Evolutionary conservation across 1,140 invertebrate species (phyloP).

Genomic region (Drosophila tropicalis): DNA sequence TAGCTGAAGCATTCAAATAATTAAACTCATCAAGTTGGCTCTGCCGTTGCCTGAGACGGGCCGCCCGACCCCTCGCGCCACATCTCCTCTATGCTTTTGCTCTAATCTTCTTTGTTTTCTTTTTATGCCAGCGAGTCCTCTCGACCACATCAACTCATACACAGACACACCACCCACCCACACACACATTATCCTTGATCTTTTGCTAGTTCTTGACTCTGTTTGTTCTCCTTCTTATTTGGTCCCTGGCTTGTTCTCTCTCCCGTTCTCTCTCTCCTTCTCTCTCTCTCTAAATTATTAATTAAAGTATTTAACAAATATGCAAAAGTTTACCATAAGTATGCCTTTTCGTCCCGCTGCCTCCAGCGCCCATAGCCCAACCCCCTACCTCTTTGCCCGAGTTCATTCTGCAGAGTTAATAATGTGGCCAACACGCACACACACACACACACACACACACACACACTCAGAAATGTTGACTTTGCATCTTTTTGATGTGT

Average conservation of each 20-base stretch:
- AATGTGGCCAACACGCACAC: slow-evolving; percentile 58
- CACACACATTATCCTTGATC: slow-evolving; percentile 71
- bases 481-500: slow-evolving; percentile 76
- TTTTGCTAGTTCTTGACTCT: slow-evolving; percentile 79
- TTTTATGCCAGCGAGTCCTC: slow-evolving; percentile 62
- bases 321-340: slow-evolving; percentile 68
- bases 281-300: slow-evolving; percentile 68
- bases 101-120: slow-evolving; percentile 76
- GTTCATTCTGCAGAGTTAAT: slow-evolving; percentile 76
- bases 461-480: slow-evolving; percentile 44
- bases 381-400: slow-evolving; percentile 23
- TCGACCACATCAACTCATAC: slow-evolving; percentile 29
- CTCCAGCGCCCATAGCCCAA: slow-evolving; percentile 14
- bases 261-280: slow-evolving; percentile 1
- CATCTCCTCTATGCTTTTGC: slow-evolving; percentile 46
- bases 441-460: slow-evolving; percentile 5
- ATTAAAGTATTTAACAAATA: slow-evolving; percentile 81
- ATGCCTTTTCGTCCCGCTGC: slow-evolving; percentile 34
- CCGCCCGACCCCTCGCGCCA: slow-evolving; percentile 15
- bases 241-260: neutral
- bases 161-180: slow-evolving; percentile 27
- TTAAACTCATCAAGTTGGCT: slow-evolving; percentile 76
- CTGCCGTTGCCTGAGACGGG: slow-evolving; percentile 15
- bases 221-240: slow-evolving; percentile 50
- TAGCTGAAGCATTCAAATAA: slow-evolving; percentile 77